Conservation (phyloP, 2,888 invertebrate genomes). For the Clitarchus hookeri region DNA sequence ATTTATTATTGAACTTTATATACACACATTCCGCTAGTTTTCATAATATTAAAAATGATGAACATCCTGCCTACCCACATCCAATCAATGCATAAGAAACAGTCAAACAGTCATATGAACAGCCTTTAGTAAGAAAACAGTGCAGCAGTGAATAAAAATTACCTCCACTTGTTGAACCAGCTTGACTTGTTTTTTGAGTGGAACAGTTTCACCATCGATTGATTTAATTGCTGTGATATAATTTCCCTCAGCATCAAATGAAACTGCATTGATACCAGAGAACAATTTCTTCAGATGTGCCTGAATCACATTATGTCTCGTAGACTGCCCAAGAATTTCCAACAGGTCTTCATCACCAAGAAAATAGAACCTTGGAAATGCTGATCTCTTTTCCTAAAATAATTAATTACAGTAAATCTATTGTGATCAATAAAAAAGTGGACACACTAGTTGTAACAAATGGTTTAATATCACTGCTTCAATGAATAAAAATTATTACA, state of each 20-base stretch:
- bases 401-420: slow-evolving; percentile 8
- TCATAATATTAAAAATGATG: too few species aligned
- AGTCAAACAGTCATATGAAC: too few species aligned
- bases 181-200: slow-evolving; percentile 68
- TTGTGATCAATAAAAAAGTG: too few species aligned
- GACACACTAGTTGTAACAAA: too few species aligned
- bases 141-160: slow-evolving; percentile 36
- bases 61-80: too few species aligned
- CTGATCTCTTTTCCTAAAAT: slow-evolving; percentile 83
- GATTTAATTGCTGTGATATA: slow-evolving; percentile 74
- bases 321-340: slow-evolving; percentile 92
- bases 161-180: slow-evolving; percentile 81
- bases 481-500: too few species aligned
- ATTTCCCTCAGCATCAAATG: slow-evolving; percentile 63
- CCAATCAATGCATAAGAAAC: too few species aligned
- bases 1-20: too few species aligned
- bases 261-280: slow-evolving; percentile 82
- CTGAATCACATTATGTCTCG: slow-evolving; percentile 88
- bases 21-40: too few species aligned
- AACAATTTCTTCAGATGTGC: slow-evolving; percentile 95
- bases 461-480: too few species aligned
- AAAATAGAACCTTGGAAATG: slow-evolving; percentile 96
- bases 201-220: slow-evolving; percentile 73
- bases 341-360: slow-evolving; percentile 96
- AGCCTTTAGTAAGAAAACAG: not conserved